These are phyloP conservation scores for Rhinichthys osculus DNA, from an alignment of 2,797 vertebrate genomes.

Conservation along the genomic window DNA sequence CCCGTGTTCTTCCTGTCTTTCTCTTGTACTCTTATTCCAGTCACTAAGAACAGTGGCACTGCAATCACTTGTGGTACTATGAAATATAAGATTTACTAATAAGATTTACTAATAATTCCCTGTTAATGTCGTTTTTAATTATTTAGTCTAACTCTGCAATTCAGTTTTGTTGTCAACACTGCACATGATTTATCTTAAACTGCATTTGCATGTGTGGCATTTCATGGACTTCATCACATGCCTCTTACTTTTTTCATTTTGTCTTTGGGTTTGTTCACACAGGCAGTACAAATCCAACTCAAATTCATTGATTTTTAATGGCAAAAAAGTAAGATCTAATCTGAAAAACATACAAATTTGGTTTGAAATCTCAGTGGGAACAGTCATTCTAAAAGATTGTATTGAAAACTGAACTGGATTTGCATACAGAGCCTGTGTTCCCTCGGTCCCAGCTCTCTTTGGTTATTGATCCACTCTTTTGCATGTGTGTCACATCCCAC, in stretches of 20 bases:
- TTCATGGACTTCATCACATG: background rate
- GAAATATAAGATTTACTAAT: background rate
- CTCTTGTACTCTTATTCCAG: conserved; percentile 3
- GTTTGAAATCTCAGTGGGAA: too few species aligned
- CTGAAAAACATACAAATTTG: background rate
- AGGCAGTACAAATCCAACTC: background rate
- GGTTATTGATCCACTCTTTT: background rate
- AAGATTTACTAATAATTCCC: background rate
- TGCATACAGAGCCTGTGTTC: too few species aligned
- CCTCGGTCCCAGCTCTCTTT: background rate
- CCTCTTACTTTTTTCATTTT: background rate
- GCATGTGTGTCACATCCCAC: background rate
- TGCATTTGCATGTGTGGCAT: background rate
- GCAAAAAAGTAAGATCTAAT: background rate
- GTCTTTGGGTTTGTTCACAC: conserved; percentile 2
- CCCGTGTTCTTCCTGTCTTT: background rate
- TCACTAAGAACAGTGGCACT: background rate
- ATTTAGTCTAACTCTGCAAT: background rate
- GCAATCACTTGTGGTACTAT: background rate
- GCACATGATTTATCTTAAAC: background rate
- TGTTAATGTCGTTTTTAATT: background rate
- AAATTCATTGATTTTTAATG: background rate
- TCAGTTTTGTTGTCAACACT: background rate
- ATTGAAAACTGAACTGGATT: background rate
- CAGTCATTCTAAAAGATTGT: background rate